These are phyloP conservation scores for Drosophila merina DNA, from an alignment of 2,888 invertebrate species.

Conservation along the genomic window DNA sequence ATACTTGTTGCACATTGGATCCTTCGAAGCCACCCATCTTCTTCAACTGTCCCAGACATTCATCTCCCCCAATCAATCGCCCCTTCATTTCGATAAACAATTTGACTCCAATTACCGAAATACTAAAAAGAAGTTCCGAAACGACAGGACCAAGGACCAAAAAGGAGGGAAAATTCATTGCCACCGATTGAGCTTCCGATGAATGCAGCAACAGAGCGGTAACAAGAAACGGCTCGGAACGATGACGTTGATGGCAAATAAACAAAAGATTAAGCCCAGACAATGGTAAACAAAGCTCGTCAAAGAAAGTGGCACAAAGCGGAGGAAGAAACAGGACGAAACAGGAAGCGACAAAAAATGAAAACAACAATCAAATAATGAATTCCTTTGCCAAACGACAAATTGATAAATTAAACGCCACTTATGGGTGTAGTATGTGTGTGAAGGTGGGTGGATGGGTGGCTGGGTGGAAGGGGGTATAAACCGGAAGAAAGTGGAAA, in stretches of 20 bases:
- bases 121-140: constrained; percentile 19
- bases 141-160: background rate
- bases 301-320: constrained; percentile 13
- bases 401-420: constrained; percentile 80
- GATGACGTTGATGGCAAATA: constrained; percentile 58
- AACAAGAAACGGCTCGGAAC: constrained; percentile 14
- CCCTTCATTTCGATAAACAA: constrained; percentile 39
- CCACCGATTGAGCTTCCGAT: constrained; percentile 46
- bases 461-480: constrained; percentile 1
- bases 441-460: background rate
- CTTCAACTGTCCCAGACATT: background rate
- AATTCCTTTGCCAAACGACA: constrained; percentile 73
- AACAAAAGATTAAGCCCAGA: constrained; percentile 59
- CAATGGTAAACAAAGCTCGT: constrained; percentile 42
- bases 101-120: constrained; percentile 49
- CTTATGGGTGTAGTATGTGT: constrained; percentile 54
- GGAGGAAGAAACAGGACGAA: background rate
- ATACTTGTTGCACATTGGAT: background rate
- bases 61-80: constrained; percentile 13
- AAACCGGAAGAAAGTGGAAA: constrained; percentile 40
- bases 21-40: background rate
- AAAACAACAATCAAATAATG: constrained; percentile 60
- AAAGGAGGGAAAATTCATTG: constrained; percentile 34
- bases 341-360: constrained; percentile 12
- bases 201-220: constrained; percentile 29